Evolutionary conservation across 2,113 vertebrate species (phyloP), one percentile per base, ranked within the genome.

Genomic region (Polypterus senegalus): DNA sequence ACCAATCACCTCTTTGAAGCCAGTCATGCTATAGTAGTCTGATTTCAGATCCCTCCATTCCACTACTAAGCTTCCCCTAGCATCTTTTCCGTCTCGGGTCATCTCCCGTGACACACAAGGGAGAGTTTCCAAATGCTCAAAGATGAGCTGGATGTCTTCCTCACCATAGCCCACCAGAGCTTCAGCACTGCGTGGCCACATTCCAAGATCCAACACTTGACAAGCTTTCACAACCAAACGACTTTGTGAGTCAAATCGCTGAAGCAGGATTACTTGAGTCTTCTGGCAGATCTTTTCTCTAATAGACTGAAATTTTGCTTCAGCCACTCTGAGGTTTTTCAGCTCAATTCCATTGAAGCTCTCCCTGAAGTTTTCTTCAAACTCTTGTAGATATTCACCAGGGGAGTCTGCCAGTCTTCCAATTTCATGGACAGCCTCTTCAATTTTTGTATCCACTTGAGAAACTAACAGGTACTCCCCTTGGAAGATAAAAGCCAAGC

Each of bases 301-400:
- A 70, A 98, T 97, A 0, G 92, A 93, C 79, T 98, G 93, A 73
- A 98, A 98, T 79, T 98, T 97, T 67, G 94, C 92, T 70, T 98
- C 94, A 0, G 94, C 94, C 65, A 97, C 93, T 4, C 91, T 85
- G 57, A 98, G 76, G 73, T 98, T 97, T 78, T 97, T 94, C 68
- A 93, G 78, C 10, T 92, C 87, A 0, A 97, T 85, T 0, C 94
- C 94, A 0, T 98, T 93, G 77, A 98, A 98, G 80, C 89, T 97
- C 68, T 98, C 92, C 0, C 91, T 84, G 78, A 98, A 98, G 59
- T 89, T 94, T 61, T 97, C 93, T 73, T 98, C 92, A 9, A 98
- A 98, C 68, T 97, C 93, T 73, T 97, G 93, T 55, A 98, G 77
- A 67, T 98, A 93, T 57, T 97, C 93, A 3, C 94, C 93, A 0